phyloP scores from a whole-genome alignment of 1,140 invertebrate genomes.

The Drosophila eugracilis region DNA sequence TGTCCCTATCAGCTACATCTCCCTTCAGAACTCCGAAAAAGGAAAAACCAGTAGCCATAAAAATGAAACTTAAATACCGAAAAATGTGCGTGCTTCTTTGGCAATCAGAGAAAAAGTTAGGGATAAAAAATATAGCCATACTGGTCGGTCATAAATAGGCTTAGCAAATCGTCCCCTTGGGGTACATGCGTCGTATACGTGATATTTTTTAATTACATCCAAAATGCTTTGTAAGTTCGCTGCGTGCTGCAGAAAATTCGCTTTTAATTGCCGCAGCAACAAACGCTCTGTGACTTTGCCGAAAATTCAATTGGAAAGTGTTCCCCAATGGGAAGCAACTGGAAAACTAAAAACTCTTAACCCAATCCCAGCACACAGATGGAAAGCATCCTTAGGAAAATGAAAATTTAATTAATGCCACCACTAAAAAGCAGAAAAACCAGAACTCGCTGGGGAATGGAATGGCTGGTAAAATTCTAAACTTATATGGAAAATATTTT shows the following conservation, averaged over 20 bases:
- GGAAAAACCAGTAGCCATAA: neutral
- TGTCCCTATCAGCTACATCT: conserved; percentile 6
- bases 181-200: conserved; percentile 75
- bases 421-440: conserved; percentile 49
- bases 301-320: conserved; percentile 41
- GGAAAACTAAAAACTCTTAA: conserved; percentile 40
- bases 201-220: conserved; percentile 80
- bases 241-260: conserved; percentile 54
- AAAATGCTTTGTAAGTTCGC: conserved; percentile 60
- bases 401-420: conserved; percentile 74
- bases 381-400: conserved; percentile 50
- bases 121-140: conserved; percentile 44
- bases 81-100: conserved; percentile 39
- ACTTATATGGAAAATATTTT: conserved; percentile 75
- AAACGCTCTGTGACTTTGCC: conserved; percentile 1
- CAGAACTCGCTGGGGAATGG: conserved; percentile 17
- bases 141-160: conserved; percentile 65
- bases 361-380: conserved; percentile 26
- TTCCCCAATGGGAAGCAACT: conserved; percentile 8
- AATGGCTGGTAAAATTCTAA: conserved; percentile 42
- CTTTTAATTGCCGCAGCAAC: conserved; percentile 62
- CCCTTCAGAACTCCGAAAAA: neutral
- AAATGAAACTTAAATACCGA: conserved; percentile 17
- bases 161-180: conserved; percentile 63
- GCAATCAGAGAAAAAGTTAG: conserved; percentile 22